phyloP scores from a whole-genome alignment of 2,888 invertebrate species.

The Platynereis dumerilii region DNA sequence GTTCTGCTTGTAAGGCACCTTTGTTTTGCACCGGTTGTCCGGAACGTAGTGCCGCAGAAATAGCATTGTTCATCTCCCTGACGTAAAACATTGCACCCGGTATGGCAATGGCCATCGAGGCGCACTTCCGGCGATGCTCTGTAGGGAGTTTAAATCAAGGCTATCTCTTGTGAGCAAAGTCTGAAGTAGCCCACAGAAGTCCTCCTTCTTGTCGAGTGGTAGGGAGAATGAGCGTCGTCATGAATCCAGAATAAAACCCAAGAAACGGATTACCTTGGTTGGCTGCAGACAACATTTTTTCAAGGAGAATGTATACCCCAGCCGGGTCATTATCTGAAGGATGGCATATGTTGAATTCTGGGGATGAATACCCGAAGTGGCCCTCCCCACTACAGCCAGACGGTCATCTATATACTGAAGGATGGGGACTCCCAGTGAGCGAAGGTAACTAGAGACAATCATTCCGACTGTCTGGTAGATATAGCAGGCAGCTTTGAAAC shows the following conservation, averaged over 20 bases:
- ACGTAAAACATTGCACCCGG: not conserved
- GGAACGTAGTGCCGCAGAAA: not conserved
- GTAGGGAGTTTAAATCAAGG: not conserved
- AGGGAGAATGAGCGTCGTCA: not conserved
- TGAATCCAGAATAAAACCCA: constrained; percentile 2
- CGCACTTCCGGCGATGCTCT: not conserved
- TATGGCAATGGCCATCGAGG: constrained; percentile 1
- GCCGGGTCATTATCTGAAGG: not conserved
- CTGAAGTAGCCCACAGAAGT: not conserved
- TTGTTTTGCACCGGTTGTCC: not conserved
- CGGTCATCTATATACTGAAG: not conserved
- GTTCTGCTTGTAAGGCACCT: not conserved
- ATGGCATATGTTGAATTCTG: not conserved
- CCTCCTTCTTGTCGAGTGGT: not conserved
- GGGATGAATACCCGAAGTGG: not conserved
- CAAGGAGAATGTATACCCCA: constrained; percentile 3
- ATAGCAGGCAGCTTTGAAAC: too few relatives aligned
- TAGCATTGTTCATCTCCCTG: constrained; percentile 1
- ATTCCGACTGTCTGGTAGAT: not conserved
- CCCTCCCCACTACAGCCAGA: not conserved
- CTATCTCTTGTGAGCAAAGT: not conserved
- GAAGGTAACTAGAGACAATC: not conserved
- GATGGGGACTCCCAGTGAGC: not conserved
- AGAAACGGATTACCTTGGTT: not conserved
- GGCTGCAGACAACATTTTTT: not conserved